Evolutionary conservation across 2,797 vertebrate genomes (phyloP), one percentile per base, ranked within the genome.

Genomic region (Acanthiza pusilla): DNA sequence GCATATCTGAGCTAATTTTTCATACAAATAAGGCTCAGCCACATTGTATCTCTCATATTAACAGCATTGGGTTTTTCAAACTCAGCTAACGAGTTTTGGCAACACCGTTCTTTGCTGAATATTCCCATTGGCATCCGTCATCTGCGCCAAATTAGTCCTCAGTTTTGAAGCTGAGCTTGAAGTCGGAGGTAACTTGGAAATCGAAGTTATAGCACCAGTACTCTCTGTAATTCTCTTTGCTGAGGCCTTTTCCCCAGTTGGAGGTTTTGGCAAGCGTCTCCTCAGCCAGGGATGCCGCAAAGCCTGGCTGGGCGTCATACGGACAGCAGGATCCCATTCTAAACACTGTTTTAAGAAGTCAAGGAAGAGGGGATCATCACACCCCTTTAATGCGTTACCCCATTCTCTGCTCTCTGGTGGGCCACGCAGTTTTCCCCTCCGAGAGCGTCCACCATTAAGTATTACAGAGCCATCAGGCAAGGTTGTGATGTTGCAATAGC

Each of bases 291-390:
- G 98, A 96, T 99, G 99, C 79, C 99, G 98, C 42, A 99, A 97
- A 45, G 99, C 99, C 98, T 99, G 99, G 97, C 98, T 98, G 20
- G 99, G 99, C 30, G 98, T 99, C 99, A 99, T 99, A 81, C 99
- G 98, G 82, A 98, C 92, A 16, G 97, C 93, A 11, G 99, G 99
- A 98, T 99, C 99, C 99, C 99, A 99, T 95, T 99, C 99, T 96
- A 99, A 98, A 98, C 99, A 99, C 97, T 99, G 99, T 96, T 99
- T 99, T 53, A 99, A 98, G 97, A 99, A 99, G 98, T 99, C 99
- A 94, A 99, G 98, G 97, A 99, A 99, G 74, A 99, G 98, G 5
- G 99, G 98, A 95, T 99, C 99, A 2, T 99, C 99, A 53, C 99
- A 99, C 90, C 99, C 99, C 97, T 99, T 99, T 84, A 99, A 98